These are phyloP conservation scores for Sphaerophoria rueppellii DNA, from an alignment of 2,888 invertebrate genomes.

Conservation along the genomic window DNA sequence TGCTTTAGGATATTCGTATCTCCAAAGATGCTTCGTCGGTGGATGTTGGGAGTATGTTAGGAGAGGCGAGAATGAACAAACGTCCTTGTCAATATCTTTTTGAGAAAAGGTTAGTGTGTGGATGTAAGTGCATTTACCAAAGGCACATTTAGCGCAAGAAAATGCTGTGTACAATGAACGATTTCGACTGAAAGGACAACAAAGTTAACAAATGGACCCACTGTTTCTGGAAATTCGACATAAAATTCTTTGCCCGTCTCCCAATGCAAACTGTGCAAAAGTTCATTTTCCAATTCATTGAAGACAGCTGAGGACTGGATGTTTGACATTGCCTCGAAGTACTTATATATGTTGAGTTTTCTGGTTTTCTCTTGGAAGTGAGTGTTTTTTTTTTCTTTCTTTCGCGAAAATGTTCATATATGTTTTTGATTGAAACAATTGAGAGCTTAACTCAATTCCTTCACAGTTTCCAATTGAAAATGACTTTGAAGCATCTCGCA, in stretches of 20 bases:
- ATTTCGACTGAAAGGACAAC: conserved; percentile 8
- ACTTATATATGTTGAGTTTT: not conserved
- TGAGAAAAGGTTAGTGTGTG: conserved; percentile 34
- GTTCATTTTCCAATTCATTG: conserved; percentile 45
- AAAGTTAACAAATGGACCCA: conserved; percentile 25
- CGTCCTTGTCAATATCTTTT: conserved; percentile 62
- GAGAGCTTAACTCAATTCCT: no score
- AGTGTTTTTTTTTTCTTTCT: not conserved
- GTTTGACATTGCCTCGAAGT: conserved; percentile 62
- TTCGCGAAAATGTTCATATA: not conserved
- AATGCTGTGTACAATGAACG: conserved; percentile 21
- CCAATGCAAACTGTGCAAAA: conserved; percentile 48
- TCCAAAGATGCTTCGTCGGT: conserved; percentile 1
- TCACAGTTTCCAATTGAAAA: not conserved
- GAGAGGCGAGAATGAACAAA: conserved; percentile 49
- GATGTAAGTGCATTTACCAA: not conserved
- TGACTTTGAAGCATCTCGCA: conserved; percentile 1
- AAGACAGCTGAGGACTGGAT: conserved; percentile 58
- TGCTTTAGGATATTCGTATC: not conserved
- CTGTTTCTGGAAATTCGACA: conserved; percentile 54
- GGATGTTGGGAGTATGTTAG: not conserved
- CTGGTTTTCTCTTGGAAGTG: no score
- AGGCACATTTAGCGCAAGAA: conserved; percentile 57
- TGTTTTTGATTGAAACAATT: conserved; percentile 17
- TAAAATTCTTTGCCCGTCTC: not conserved